A percentile compares a stretch with the other conserved stretches of the same genome.
These are phyloP conservation scores for Cenopis cana DNA, from an alignment of 2,888 invertebrate species.

Conservation along the genomic window DNA sequence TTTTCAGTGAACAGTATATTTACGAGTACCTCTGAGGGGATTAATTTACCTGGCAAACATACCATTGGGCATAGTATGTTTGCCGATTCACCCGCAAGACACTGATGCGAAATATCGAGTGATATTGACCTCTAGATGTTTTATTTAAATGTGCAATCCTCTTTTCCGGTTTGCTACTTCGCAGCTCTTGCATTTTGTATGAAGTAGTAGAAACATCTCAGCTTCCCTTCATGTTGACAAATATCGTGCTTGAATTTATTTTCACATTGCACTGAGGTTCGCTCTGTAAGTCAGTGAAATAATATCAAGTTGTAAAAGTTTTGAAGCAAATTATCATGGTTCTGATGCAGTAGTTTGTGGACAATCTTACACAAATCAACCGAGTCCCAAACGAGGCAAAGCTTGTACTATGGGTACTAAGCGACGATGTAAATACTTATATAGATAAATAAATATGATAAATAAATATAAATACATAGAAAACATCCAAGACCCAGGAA, in stretches of 20 bases:
- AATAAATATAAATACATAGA: no score
- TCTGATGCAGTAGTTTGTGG: no score
- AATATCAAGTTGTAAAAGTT: background rate
- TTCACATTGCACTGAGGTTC: background rate
- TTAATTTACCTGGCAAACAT: background rate
- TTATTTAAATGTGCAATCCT: slow-evolving; percentile 30
- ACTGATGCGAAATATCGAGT: background rate
- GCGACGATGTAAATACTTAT: no score
- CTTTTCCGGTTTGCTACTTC: slow-evolving; percentile 6
- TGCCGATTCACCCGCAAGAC: background rate
- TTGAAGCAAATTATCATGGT: background rate
- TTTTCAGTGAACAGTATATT: no score
- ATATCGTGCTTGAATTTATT: slow-evolving; percentile 14
- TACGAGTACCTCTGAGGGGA: no score
- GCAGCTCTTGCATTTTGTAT: slow-evolving; percentile 23
- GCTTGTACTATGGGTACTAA: no score
- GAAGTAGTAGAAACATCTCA: slow-evolving; percentile 12
- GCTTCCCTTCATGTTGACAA: slow-evolving; percentile 16
- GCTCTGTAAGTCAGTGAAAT: background rate
- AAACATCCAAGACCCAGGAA: no score
- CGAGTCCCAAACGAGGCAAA: no score
- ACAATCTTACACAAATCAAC: no score
- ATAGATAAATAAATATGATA: no score
- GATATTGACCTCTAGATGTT: slow-evolving; percentile 9
- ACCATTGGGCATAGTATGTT: no score